Evolutionary conservation across 1,140 invertebrate species (phyloP), one percentile per base, ranked within the genome.

Genomic region (Cydia fagiglandana): DNA sequence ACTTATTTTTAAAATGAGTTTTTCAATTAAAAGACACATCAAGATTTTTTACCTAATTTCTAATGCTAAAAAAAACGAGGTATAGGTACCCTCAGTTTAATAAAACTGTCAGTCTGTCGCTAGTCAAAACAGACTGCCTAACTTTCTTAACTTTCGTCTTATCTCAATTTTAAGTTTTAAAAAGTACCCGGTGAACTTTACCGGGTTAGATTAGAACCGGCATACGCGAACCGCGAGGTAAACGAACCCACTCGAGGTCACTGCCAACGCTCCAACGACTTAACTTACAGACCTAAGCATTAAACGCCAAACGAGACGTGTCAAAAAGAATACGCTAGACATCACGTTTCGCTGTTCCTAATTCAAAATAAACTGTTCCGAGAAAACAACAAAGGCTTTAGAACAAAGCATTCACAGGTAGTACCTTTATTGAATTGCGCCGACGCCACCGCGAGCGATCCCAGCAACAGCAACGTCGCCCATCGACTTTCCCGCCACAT

Each of bases 361-460:
- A 61, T 75, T 13, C 38, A 28, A 76, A 75, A 73, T 74, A 64
- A 74, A n/a, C 66, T 73, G 68, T 78, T 80, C 75, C 47, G 64
- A 76, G 78, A 73, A 79, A n/a, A 47, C 28, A 78, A 82, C 79
- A 80, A 82, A 82, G 82, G 78, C 78, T 74, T 76, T 85, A 85
- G 86, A 91, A 90, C 86, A 91, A 89, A 88, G 86, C 82, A 76
- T 84, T 84, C 86, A 84, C 88, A 91, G 87, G 88, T 90, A 90
- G 84, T 86, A 90, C 91, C 91, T 92, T 92, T 92, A 83, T 88
- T 88, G 82, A 87, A 90, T 78, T 92, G 85, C 79, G 91, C 83
- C 81, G 88, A 91, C 87, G 91, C 89, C 82, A 89, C 81, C 68
- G 85, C 85, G 68, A 89, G 79, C 81, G 80, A 86, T 75, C 84